Evolutionary conservation across 2,797 vertebrate species (phyloP), one percentile per base, ranked within the genome.

Genomic region (Eleutherodactylus coqui): DNA sequence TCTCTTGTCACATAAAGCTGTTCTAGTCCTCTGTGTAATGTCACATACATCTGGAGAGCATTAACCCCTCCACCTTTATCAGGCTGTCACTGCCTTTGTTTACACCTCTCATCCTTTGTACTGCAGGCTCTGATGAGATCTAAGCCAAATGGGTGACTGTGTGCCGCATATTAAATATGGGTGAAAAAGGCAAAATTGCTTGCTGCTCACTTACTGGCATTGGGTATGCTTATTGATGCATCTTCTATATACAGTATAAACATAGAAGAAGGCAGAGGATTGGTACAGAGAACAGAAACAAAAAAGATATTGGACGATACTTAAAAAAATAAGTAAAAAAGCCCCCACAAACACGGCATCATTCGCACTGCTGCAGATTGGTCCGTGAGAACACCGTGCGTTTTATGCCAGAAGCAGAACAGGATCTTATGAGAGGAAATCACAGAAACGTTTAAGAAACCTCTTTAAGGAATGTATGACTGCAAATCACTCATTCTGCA

Each of bases 1-100:
- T 84, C 41, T 62, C n/a, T 58, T 86, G 79, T 76, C 85, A 86
- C 47, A 69, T 69, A 76, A 86, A 86, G 45, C 79, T 77, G 72
- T 38, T 79, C 38, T 29, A 43, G 62, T 8, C 53, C n/a, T 38
- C 84, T 85, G 84, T 36, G 38, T 82, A 49, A 47, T 86, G 85
- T 86, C 85, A 76, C 0, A 14, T 69, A 34, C 69, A 81, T 75
- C 77, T 86, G 85, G 53, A 51, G 53, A 51, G 5, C 69, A 49
- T 86, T 70, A 53, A 27, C n/a, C 36, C n/a, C 53, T 38, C n/a
- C 27, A 29, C 38, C 70, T 75, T 73, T 75, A 83, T 75, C 82
- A 34, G 69, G 36, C 69, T 32, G n/a, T n/a, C 38, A 58, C 19
- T 21, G 38, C 47, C 70, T 75, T 75, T 83, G 72, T 83, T 83